Percentiles rank a stretch among this genome's conserved stretches.
Evolutionary conservation across 2,113 vertebrate species (phyloP).

Genomic region (Semicossyphus pulcher): DNA sequence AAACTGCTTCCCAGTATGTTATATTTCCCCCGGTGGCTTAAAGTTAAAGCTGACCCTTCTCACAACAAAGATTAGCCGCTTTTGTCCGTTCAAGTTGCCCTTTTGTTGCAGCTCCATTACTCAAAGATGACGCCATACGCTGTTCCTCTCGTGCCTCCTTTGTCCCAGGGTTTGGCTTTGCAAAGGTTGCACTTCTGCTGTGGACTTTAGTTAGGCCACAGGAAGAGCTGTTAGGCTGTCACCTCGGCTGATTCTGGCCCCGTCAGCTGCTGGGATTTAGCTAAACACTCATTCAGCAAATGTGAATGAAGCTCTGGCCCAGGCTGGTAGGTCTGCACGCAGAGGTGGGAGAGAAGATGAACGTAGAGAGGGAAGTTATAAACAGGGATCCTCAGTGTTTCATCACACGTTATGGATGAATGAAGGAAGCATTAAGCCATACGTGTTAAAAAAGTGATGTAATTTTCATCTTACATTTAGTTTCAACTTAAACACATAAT

Average conservation of each 20-base stretch:
- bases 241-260: conserved; percentile 70
- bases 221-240: conserved; percentile 73
- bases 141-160: conserved; percentile 54
- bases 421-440: no score
- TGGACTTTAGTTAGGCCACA: conserved; percentile 74
- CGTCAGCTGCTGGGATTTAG: conserved; percentile 79
- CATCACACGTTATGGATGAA: neutral
- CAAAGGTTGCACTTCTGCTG: conserved; percentile 80
- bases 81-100: conserved; percentile 67
- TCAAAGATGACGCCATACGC: conserved; percentile 77
- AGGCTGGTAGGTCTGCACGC: conserved; percentile 20
- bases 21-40: conserved; percentile 17
- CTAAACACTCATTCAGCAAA: conserved; percentile 83
- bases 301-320: conserved; percentile 71
- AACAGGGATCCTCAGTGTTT: conserved; percentile 9
- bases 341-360: conserved; percentile 44
- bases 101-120: conserved; percentile 72
- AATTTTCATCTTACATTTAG: no score
- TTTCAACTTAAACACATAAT: no score
- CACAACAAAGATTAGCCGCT: conserved; percentile 70
- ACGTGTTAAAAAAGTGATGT: no score
- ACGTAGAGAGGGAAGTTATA: conserved; percentile 5
- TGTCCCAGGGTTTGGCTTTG: conserved; percentile 68
- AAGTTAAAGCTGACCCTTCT: conserved; percentile 44
- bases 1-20: neutral